Conservation (phyloP, 2,888 invertebrate genomes). For the Ophion ellenae region DNA sequence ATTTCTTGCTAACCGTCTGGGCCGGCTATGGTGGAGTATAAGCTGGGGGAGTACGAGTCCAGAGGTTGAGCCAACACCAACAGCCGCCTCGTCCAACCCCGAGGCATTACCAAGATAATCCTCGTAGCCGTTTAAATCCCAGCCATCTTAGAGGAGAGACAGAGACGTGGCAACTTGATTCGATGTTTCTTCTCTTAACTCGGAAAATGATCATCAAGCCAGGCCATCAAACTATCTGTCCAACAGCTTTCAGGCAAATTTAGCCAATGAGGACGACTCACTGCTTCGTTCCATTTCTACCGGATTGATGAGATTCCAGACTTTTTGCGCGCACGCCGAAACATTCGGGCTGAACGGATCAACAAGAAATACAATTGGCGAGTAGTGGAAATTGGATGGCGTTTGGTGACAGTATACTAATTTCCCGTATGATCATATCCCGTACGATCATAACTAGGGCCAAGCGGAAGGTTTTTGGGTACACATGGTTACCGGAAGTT, state of each 20-base stretch:
- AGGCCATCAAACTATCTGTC: background rate
- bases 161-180: background rate
- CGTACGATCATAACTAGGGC: background rate
- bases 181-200: background rate
- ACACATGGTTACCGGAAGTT: background rate
- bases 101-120: constrained; percentile 76
- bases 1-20: constrained; percentile 82
- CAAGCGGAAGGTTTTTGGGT: background rate
- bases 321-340: background rate
- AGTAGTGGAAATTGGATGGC: background rate
- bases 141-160: constrained; percentile 6
- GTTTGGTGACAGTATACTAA: background rate
- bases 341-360: background rate
- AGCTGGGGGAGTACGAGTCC: constrained; percentile 64
- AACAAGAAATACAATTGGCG: background rate
- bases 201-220: background rate
- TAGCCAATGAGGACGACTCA: background rate
- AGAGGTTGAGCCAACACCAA: constrained; percentile 45
- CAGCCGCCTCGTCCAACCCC: constrained; percentile 41
- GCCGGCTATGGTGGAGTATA: constrained; percentile 74
- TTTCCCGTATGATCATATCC: background rate
- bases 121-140: constrained; percentile 71
- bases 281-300: background rate
- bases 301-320: background rate
- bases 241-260: no score